Conservation (phyloP, 30 jellyfish, hydroid and myxozoan species). For the Turritopsis dohrnii region DNA sequence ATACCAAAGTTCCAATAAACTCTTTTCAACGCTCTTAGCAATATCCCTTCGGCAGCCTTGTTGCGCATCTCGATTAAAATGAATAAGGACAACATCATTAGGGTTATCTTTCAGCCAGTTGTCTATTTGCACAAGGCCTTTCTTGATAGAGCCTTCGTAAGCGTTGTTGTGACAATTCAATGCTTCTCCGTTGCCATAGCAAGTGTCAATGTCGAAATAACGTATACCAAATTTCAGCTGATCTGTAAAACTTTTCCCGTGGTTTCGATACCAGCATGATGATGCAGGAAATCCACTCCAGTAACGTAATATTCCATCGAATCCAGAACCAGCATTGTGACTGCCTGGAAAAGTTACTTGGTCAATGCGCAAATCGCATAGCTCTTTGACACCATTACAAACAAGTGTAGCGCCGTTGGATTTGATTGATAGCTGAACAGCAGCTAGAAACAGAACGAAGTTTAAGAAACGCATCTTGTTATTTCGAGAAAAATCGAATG, state of each 20-base stretch:
- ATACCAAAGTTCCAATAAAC: too few relatives aligned
- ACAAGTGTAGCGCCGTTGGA: too few relatives aligned
- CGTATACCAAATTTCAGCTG: constrained; percentile 78
- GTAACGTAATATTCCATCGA: constrained; percentile 48
- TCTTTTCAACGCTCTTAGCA: too few relatives aligned
- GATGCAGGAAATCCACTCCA: constrained; percentile 46
- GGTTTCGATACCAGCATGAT: constrained; percentile 60
- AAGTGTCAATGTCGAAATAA: too few relatives aligned
- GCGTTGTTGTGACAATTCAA: constrained; percentile 63
- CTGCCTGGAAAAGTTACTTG: constrained; percentile 76
- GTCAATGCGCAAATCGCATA: constrained; percentile 36
- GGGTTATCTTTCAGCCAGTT: constrained; percentile 58
- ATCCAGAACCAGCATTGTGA: constrained; percentile 72
- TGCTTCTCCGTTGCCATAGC: constrained; percentile 28
- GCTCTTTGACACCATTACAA: constrained; percentile 71
- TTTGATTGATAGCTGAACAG: too few relatives aligned
- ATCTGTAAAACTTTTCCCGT: constrained; percentile 34
- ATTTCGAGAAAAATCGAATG: too few relatives aligned
- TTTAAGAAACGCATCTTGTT: too few relatives aligned
- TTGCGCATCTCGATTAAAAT: constrained; percentile 56
- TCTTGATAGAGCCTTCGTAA: constrained; percentile 61
- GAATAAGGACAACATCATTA: constrained; percentile 57
- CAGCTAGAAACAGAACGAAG: too few relatives aligned
- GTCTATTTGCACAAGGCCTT: too few relatives aligned
- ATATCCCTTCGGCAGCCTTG: too few relatives aligned